Conservation (phyloP, 2,113 vertebrate genomes). For the Amblyornis subalaris region DNA sequence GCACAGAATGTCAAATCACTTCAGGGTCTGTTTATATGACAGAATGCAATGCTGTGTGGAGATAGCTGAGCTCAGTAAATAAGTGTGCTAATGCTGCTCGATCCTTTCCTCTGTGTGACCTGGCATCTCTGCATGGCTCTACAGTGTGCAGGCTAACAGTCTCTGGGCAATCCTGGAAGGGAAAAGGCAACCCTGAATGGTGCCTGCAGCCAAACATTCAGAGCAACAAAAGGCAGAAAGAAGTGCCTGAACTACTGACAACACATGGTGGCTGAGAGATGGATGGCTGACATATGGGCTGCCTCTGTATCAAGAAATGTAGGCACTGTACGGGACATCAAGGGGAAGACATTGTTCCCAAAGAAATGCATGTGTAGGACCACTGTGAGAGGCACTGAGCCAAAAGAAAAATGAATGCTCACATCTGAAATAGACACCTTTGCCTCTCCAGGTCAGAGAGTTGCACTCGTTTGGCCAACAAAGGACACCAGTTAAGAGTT, state of each 20-base stretch:
- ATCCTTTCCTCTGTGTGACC: neutral
- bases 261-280: neutral
- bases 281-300: neutral
- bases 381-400: neutral
- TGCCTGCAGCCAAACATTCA: neutral
- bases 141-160: no score
- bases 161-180: neutral
- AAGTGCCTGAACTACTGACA: neutral
- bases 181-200: neutral
- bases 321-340: neutral
- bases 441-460: neutral
- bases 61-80: neutral
- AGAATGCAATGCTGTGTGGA: neutral
- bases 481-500: neutral
- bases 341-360: neutral
- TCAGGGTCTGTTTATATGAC: neutral
- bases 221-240: neutral
- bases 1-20: neutral
- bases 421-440: neutral
- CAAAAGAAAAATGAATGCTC: neutral
- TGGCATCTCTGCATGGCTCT: neutral
- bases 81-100: neutral
- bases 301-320: neutral
- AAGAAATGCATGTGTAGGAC: neutral
- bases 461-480: neutral